Evolutionary conservation across 2,888 invertebrate species (phyloP), one percentile per base, ranked within the genome.

Genomic region (Drosophila barbarae): DNA sequence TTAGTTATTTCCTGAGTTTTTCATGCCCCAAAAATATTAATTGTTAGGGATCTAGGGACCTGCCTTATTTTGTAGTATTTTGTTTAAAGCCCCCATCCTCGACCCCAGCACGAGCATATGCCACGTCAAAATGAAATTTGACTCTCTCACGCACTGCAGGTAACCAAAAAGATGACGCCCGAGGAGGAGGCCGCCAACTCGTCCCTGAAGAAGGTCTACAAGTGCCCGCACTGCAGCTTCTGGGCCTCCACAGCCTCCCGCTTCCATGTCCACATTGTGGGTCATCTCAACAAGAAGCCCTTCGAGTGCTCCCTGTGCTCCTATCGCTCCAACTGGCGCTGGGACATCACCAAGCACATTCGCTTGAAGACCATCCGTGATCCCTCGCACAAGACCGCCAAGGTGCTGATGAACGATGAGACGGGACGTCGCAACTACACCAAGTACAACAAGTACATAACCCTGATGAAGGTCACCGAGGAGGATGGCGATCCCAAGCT

Each of bases 261-360:
- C 68, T 97, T 97, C 89, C 97, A 97, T 89, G 96, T 97, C 5
- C 97, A 97, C 89, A 96, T 97, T 76, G 96, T 97, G 12, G 96
- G 96, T 2, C 97, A 97, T 89, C 91, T 96, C 74, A 97, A 97
- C 89, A 95, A 95, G 87, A 96, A 97, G 87, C 98, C 98, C 1
- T 98, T 97, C 89, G 96, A 97, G 90, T 98, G 98, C 90, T 97
- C 98, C 1, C 91, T 96, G 15, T 98, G 98, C 90, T 94, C 95
- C 55, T 96, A 97, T 87, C 94, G 96, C 78, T 97, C 97, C 30
- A 98, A 98, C 88, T 98, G 98, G 97, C 93, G 97, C 72, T 98
- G 97, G 96, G 98, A 98, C 90, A 96, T 98, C 67, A 96, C 96
- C 28, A 96, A 98, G 89, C 98, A 98, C 89, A 97, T 98, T 73